These are phyloP conservation scores for Aplocera efformata DNA, from an alignment of 2,888 invertebrate species.

Conservation along the genomic window DNA sequence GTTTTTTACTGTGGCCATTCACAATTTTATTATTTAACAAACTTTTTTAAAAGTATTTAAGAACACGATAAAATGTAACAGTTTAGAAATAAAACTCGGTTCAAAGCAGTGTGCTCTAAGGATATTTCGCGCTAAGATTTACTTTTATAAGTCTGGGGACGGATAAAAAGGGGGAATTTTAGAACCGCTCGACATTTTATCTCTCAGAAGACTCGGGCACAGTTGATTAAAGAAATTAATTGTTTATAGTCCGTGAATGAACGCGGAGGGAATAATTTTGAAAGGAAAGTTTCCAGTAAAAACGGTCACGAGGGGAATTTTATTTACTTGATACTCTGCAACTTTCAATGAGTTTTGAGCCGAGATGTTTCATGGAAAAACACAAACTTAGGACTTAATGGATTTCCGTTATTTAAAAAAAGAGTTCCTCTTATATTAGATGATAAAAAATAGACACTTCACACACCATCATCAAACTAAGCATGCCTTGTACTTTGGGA, in stretches of 20 bases:
- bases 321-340: slow-evolving; percentile 24
- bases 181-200: slow-evolving; percentile 32
- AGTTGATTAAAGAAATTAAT: slow-evolving; percentile 63
- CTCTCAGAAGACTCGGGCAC: slow-evolving; percentile 30
- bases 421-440: too few relatives aligned
- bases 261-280: slow-evolving; percentile 47
- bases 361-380: slow-evolving; percentile 17
- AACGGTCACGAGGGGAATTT: slow-evolving; percentile 20
- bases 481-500: too few relatives aligned
- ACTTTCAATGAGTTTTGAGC: slow-evolving; percentile 31
- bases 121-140: slow-evolving; percentile 17
- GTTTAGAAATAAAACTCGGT: slow-evolving; percentile 20
- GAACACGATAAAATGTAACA: slow-evolving; percentile 25
- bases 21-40: slow-evolving; percentile 23
- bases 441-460: too few relatives aligned
- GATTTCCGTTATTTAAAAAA: slow-evolving; percentile 1
- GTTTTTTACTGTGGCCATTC: slow-evolving; percentile 12
- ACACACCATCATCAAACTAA: too few relatives aligned
- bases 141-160: slow-evolving; percentile 22
- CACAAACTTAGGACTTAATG: not conserved
- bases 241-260: slow-evolving; percentile 44
- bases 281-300: slow-evolving; percentile 21
- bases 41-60: slow-evolving; percentile 27
- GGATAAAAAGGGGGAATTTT: slow-evolving; percentile 28
- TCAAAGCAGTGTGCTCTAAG: slow-evolving; percentile 13